Base-by-base conservation (phyloP, 2,888 invertebrate genomes). In the Polia nebulosa region DNA sequence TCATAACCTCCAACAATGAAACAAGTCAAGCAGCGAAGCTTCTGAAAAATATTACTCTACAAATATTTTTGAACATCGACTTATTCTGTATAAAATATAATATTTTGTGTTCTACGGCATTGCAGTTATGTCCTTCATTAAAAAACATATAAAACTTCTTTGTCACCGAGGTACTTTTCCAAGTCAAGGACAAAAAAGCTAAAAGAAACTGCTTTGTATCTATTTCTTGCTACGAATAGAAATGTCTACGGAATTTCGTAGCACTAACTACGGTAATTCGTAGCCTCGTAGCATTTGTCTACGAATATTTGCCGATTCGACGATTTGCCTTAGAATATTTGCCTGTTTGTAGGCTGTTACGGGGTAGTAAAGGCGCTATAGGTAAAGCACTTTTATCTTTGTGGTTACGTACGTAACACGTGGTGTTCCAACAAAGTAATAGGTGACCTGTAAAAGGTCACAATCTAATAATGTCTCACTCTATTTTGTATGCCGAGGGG, bases 1-100 rank as follows among this genome's bases (percentile, higher is more conserved):
- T 80, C 71, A 64, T 61, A 56, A 41, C 7, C 4, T 20, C 11
- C n/a, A 70, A 77, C 77, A 77, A 80, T 76, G 49, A 58, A 64
- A 56, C 22, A 60, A 62, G 45, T 76, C 72, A 80, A 76, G 61
- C 77, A 51, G 47, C 11, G 58, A 59, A 57, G 34, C 63, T 39
- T 57, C 51, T 44, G 61, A 39, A 64, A 67, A 61, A 77, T 71
- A 71, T 80, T 80, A 57, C 53, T 36, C 29, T 41, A 15, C 52
- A 9, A 57, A 39, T 27, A 45, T 63, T 76, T n/a, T 76, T 63
- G 25, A 27, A 25, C 27, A 39, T 36, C 20, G 45, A 57, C 20
- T 67, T 55, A n/a, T 41, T 49, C 13, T 9, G 49, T 25, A 34
- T 44, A 32, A 39, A 64, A 53, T 44, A 71, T 25, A 25, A 34